Base-by-base conservation (phyloP, 2,113 vertebrate genomes). In the Mesitornis unicolor region DNA sequence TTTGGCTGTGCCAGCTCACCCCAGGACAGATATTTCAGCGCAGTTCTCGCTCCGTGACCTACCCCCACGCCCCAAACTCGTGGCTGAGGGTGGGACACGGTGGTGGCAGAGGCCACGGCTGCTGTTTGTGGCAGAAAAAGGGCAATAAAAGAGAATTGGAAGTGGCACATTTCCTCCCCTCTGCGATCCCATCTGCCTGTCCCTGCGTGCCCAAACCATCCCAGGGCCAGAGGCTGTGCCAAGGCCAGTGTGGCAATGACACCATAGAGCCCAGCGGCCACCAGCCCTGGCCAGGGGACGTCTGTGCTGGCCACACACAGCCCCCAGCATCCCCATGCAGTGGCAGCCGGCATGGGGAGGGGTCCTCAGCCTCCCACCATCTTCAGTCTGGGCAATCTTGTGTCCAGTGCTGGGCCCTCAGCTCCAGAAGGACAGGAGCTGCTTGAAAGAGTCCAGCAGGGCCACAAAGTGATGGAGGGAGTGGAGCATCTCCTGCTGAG, bases 111-210 rank as follows among this genome's bases (percentile, higher is more conserved):
- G 73, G 77, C n/a, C n/a, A n/a, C n/a, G n/a, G 71, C 4, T 7
- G 54, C 2, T n/a, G 75, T 48, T 21, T 53, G 67, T 3, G 17
- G 57, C 47, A 43, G 50, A 13, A 76, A 70, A 82, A 5, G 54
- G 50, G 36, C 21, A n/a, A 35, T 16, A 6, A 25, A 10, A 56
- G 73, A 56, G 53, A 11, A 22, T 13, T 26, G 15, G 15, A 80
- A 43, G 4, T 76, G 28, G 35, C 63, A 6, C 43, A 80, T 77
- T 63, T 9, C 2, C 78, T 53, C 81, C 51, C 94, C 94, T 70
- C 80, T 40, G 92, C 2, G 76, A 38, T 89, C 48, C 95, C 95
- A 91, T 95, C 94, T 95, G 95, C 57, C 80, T 31, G 1, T 60
- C 56, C 67, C 92, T 2, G 4, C 0, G 1, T 86, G 95, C 92